A percentile compares a stretch with the other conserved stretches of the same genome.
These are phyloP conservation scores for Phortica okadai DNA, from an alignment of 2,888 invertebrate species.

Conservation along the genomic window DNA sequence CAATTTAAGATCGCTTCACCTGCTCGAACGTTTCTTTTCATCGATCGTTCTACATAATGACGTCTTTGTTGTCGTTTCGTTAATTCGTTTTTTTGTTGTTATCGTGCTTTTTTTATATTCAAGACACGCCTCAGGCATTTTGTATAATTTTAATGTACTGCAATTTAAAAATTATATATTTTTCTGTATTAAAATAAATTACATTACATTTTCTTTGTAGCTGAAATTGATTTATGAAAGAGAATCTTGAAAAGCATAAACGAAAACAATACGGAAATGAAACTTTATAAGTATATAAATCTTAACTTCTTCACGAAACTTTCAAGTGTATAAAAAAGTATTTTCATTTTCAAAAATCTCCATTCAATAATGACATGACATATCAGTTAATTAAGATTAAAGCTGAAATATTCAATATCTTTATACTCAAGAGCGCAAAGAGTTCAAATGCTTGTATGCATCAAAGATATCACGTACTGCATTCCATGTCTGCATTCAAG, in stretches of 20 bases:
- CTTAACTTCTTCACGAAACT: too few species aligned
- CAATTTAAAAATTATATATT: constrained; percentile 10
- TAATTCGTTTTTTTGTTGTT: constrained; percentile 37
- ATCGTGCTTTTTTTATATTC: constrained; percentile 45
- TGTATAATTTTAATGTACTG: neutral
- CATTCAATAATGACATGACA: too few species aligned
- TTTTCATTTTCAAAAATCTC: too few species aligned
- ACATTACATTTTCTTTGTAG: too few species aligned
- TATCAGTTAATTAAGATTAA: too few species aligned
- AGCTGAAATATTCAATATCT: too few species aligned
- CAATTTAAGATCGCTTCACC: constrained; percentile 43
- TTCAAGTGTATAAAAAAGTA: too few species aligned
- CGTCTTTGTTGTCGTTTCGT: constrained; percentile 37
- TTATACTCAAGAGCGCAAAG: neutral
- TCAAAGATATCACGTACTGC: constrained; percentile 3
- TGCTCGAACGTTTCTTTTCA: constrained; percentile 46
- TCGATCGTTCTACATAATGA: constrained; percentile 34
- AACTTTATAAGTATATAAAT: too few species aligned
- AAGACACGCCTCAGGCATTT: constrained; percentile 50
- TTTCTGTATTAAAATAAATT: neutral
- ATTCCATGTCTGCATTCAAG: neutral
- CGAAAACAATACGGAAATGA: too few species aligned
- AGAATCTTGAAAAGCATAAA: too few species aligned
- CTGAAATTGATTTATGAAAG: too few species aligned
- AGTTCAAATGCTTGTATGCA: neutral